Base-by-base conservation (phyloP, 2,113 vertebrate genomes). In the Epinephelus fuscoguttatus region DNA sequence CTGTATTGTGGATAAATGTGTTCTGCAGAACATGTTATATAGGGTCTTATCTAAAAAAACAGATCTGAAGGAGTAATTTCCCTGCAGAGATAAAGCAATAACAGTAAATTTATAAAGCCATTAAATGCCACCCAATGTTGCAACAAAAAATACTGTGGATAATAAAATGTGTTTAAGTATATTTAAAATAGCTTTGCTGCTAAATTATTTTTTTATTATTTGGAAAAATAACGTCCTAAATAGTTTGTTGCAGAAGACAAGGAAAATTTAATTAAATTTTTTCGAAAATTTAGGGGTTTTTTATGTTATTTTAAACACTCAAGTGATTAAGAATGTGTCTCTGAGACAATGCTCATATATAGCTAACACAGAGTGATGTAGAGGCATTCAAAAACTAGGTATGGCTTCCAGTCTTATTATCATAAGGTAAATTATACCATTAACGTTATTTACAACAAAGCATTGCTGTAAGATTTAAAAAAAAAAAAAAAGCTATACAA, bases 1-100 rank as follows among this genome's bases (percentile, higher is more conserved):
- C 33, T 68, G 53, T 53, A 23, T 42, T 61, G 14, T 62, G 27
- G 49, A 84, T 70, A n/a, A 50, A 68, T 71, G n/a, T 70, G 27
- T 50, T 56, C 4, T 40, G 5, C 14, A 25, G 18, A 45, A 1
- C 70, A 61, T 0, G 2, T 67, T 63, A 61, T 55, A 23, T 13
- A 66, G 10, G 75, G 25, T 27, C n/a, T 49, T 69, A 72, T 68
- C 47, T 62, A 19, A 30, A 70, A 70, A 57, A 8, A 71, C 37
- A 33, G 55, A n/a, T 27, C 27, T 2, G 6, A 62, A 9, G 60
- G 27, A 42, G n/a, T 25, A 4, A 61, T 70, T 62, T 75, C 21
- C 49, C 64, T 11, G 4, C 14, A 25, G 69, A 67, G 33, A 60
- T 57, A 30, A 59, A 66, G 9, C 21, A 55, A 60, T 23, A 53